Base-by-base conservation (phyloP, 2,888 invertebrate species). In the Mythimna albipuncta region DNA sequence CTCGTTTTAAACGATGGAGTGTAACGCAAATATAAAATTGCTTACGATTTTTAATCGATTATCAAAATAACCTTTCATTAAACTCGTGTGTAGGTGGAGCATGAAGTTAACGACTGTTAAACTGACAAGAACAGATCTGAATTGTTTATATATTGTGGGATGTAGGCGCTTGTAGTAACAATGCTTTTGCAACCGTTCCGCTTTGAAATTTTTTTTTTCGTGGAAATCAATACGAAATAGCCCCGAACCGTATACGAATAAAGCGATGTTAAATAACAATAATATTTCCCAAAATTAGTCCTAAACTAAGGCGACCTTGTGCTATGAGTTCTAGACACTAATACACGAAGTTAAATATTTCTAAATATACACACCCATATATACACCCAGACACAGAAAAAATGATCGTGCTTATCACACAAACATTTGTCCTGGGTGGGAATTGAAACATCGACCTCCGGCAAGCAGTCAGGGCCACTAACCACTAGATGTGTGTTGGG, bases 41-140 rank as follows among this genome's bases (percentile, higher is more conserved):
- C 80, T 75, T 83, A 77, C 72, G 78, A 75, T 75, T 85, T 89
- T 88, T 87, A 85, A 88, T 89, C 87, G 87, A 88, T 85, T 88
- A 84, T 85, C 74, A 86, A 87, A 82, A 85, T 76, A 83, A 67
- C 44, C 26, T 82, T 78, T 78, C 70, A 71, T 82, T 73, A 67
- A 35, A 63, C 64, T 52, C 35, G 50, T 62, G 47, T 70, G 73
- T 76, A 70, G 77, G 72, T 73, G 70, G 74, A 50, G 69, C 61
- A 65, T 19, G 69, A 72, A 72, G 64, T 72, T 75, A 85, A 80
- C 73, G 69, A 47, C 69, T 73, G 65, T 66, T 69, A 81, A 76
- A 64, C 65, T 70, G 73, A 73, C 58, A 65, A 68, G 61, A 75
- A 69, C 75, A 74, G 69, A 72, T 74, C 63, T 70, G 66, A 72